Evolutionary conservation across 2,888 invertebrate species (phyloP), one percentile per base, ranked within the genome.

Genomic region (Sceliomorpha sp.): DNA sequence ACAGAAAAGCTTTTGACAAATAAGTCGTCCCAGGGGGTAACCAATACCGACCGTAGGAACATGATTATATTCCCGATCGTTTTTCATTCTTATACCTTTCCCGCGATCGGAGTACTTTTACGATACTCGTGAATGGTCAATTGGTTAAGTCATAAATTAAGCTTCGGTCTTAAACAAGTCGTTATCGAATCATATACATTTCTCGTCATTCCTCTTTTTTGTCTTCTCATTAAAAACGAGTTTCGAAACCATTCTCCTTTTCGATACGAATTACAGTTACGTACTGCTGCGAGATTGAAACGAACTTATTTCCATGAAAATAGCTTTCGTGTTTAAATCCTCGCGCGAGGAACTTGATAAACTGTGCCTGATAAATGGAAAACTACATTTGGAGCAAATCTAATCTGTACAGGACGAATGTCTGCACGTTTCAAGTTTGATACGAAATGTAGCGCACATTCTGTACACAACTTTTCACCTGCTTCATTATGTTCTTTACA

Each of bases 1-100:
- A 66, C 62, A 70, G 55, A 53, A 36, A 62, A 70, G 70, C 69
- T 72, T 69, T 78, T 78, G 80, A 80, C 78, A 80, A 80, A 80
- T 79, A 77, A 74, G 70, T 70, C 73, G 53, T 66, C 70, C 64
- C 74, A 48, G 76, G 74, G 74, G 75, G 63, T 63, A 70, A 58
- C 69, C 62, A 58, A 69, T 69, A 69, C 53, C 53, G 37, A 53
- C 45, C 62, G 36, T 40, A 58, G 62, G 40, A 58, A 55, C 48
- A 70, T 64, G 63, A 70, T 70, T 70, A 70, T 64, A 70, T 59
- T 44, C 59, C 13, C 55, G 45, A 62, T 69, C 62, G 62, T 69
- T 69, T 69, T 69, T 63, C 69, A 69, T 58, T 42, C 62, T 42
- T 47, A 58, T 63, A 63, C 69, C 58, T 69, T 69, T 40, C 20